Base-by-base conservation (phyloP, 2,113 vertebrate genomes). In the Neogobius melanostomus region DNA sequence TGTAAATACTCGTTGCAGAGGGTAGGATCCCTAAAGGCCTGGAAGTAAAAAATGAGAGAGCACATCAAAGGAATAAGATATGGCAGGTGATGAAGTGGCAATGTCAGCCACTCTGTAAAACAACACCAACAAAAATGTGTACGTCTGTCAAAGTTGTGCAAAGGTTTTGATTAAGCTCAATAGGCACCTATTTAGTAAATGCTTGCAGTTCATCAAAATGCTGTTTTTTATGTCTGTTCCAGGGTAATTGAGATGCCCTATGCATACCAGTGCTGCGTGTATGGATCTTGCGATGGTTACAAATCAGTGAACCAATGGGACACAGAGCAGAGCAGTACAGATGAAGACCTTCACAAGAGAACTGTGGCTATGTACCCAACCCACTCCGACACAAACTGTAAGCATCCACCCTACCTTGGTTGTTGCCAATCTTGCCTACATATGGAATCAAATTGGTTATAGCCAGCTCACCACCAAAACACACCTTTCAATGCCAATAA, bases 201-300 rank as follows among this genome's bases (percentile, higher is more conserved):
- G 28, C 28, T 36, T 36, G 28, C 28, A 36, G 28, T 36, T 36
- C 3, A 4, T 36, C 28, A 36, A 5, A 36, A 36, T 36, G 28
- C 28, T 36, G 28, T 36, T 36, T 36, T 8, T 44, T 12, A 11
- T 82, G 17, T 81, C 47, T 76, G 16, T 66, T 75, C 10, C 84
- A 98, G 97, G 81, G 93, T 97, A 65, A 90, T 98, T 2, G 97
- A 98, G 89, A 96, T 96, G 79, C 97, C 97, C 0, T 95, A 95
- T 0, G 96, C 97, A 72, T 98, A 98, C 87, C 97, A 98, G 91
- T 98, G 97, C 90, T 98, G 97, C 16, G 90, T 94, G 43, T 98
- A 97, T 0, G 93, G 95, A 4, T 88, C 90, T 69, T 98, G 96
- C 74, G 88, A 90, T 59, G 85, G 91, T 87, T 94, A 95, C 90